Evolutionary conservation across 2,797 vertebrate genomes (phyloP).

Genomic region (Myripristis murdjan): DNA sequence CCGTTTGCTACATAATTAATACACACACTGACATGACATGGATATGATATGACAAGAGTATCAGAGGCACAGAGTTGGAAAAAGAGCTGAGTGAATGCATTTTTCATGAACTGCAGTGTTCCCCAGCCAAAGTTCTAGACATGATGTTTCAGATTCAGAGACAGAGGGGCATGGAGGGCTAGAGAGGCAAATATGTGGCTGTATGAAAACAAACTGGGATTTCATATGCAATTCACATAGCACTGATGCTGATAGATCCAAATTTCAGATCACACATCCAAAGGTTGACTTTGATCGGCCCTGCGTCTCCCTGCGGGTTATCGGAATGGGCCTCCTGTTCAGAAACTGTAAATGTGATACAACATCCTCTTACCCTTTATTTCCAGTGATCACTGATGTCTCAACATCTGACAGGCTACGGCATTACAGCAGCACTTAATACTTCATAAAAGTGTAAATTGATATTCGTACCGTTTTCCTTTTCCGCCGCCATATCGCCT

Average conservation of each 20-base stretch:
- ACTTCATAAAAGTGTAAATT: slow-evolving; percentile 57
- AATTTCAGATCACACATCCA: slow-evolving; percentile 44
- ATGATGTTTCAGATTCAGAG: slow-evolving; percentile 72
- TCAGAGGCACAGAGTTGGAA: slow-evolving; percentile 77
- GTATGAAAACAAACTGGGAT: slow-evolving; percentile 67
- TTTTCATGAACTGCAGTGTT: slow-evolving; percentile 82
- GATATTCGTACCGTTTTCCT: slow-evolving; percentile 56
- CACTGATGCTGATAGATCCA: slow-evolving; percentile 22
- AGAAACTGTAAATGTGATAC: slow-evolving; percentile 41
- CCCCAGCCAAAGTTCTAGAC: slow-evolving; percentile 76
- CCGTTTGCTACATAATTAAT: slow-evolving; percentile 81
- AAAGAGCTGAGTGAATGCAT: slow-evolving; percentile 76
- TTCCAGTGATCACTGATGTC: slow-evolving; percentile 38
- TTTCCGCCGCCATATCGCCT: slow-evolving; percentile 51
- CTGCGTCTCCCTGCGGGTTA: slow-evolving; percentile 22
- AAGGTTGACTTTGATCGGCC: slow-evolving; percentile 48
- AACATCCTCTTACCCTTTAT: slow-evolving; percentile 44
- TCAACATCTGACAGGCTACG: slow-evolving; percentile 54
- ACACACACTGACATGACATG: slow-evolving; percentile 80
- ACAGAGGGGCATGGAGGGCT: slow-evolving; percentile 43
- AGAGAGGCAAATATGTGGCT: slow-evolving; percentile 53
- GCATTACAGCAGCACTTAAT: slow-evolving; percentile 46
- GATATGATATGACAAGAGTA: slow-evolving; percentile 84
- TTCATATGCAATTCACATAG: slow-evolving; percentile 26
- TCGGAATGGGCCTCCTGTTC: slow-evolving; percentile 12